phyloP scores from a whole-genome alignment of 1,140 invertebrate species.

The Papilio dardanus region DNA sequence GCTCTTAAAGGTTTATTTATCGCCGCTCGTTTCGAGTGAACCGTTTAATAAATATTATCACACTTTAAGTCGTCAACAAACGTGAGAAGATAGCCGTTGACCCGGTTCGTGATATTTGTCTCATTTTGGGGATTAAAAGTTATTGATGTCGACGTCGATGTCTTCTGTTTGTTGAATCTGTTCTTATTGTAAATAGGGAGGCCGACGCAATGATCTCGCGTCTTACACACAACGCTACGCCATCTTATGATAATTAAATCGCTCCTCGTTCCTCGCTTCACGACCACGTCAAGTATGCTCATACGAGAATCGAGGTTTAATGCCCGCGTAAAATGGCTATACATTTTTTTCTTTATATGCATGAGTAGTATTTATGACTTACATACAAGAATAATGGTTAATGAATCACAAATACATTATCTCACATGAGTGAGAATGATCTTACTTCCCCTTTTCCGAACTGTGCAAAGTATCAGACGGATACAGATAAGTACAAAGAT shows the following conservation, averaged over 20 bases:
- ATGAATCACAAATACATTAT: not conserved
- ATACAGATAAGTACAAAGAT: too few relatives aligned
- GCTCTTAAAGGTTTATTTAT: constrained; percentile 76
- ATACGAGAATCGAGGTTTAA: constrained; percentile 71
- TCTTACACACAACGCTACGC: constrained; percentile 50
- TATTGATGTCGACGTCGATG: constrained; percentile 67
- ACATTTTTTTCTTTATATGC: constrained; percentile 63
- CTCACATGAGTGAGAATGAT: too few relatives aligned
- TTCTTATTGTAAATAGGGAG: constrained; percentile 73
- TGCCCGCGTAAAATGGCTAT: constrained; percentile 52
- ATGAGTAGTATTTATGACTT: constrained; percentile 58
- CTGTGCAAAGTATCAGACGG: not conserved
- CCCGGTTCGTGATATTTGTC: constrained; percentile 80
- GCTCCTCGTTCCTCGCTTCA: constrained; percentile 61
- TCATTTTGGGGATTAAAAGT: constrained; percentile 78
- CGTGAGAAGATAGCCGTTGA: constrained; percentile 80
- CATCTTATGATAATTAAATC: constrained; percentile 72
- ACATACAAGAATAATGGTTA: constrained; percentile 54
- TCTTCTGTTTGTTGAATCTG: constrained; percentile 74
- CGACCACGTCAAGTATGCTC: constrained; percentile 68
- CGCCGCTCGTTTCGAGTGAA: constrained; percentile 70
- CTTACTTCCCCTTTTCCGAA: not conserved
- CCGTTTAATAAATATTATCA: constrained; percentile 82
- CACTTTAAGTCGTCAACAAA: constrained; percentile 79
- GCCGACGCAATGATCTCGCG: constrained; percentile 62